Evolutionary conservation across 2,113 vertebrate genomes (phyloP), one percentile per base, ranked within the genome.

Genomic region (Ameiurus melas): DNA sequence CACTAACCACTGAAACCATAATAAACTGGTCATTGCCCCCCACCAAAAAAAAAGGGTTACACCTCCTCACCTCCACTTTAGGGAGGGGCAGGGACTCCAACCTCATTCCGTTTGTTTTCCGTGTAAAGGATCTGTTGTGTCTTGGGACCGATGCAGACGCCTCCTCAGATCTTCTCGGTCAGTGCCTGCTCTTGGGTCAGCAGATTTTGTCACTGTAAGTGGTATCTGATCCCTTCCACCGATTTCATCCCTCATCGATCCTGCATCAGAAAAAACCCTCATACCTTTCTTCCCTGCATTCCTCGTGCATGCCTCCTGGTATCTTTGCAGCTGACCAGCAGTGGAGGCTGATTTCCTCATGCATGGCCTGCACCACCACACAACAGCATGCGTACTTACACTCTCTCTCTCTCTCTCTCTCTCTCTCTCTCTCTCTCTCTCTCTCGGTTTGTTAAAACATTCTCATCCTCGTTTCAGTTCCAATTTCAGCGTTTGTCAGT

Each of bases 181-280:
- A 92, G 89, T 90, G 87, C 90, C 90, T 93, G 93, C 90, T 85
- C 92, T 89, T 93, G 93, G 93, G 91, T 92, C 92, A 93, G 92
- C 92, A 90, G 92, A 90, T 90, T 94, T 70, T 94, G 92, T 62
- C 90, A 62, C 84, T 89, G 92, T 93, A 92, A 94, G 92, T 93
- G 91, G 7, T 12, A 22, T 64, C 55, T 73, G 60, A 58, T 53
- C n/a, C 19, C 25, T 55, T 53, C 43, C 33, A 20, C 66, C 1
- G 17, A 0, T n/a, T 36, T 47, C n/a, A 22, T 25, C 87, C 83
- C 39, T 75, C 66, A 70, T 57, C 77, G 87, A 55, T 79, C 66
- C 89, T 68, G 73, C 73, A 84, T 84, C 85, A 73, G 6, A 39
- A 71, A 39, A 39, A 7, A 16, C 85, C 89, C 43, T 51, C 53